phyloP scores from a whole-genome alignment of 1,140 invertebrate genomes.

The Gerris buenoi region DNA sequence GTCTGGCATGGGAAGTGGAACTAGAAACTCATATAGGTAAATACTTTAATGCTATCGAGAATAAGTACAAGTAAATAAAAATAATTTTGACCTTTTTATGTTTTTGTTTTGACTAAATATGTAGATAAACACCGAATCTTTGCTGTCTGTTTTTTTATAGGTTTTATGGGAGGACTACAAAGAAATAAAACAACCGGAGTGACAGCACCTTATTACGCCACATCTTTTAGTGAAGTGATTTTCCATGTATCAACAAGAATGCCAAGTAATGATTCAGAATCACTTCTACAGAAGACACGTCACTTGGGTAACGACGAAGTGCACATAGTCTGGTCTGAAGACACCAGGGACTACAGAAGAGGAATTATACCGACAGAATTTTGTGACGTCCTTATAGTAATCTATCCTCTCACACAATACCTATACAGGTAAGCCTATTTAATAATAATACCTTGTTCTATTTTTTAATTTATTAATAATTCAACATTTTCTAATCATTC shows the following conservation, averaged over 20 bases:
- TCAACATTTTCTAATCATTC: too few relatives aligned
- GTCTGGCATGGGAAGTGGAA: slow-evolving; percentile 91
- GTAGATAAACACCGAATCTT: too few relatives aligned
- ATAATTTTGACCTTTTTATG: too few relatives aligned
- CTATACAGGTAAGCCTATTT: slow-evolving; percentile 62
- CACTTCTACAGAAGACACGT: slow-evolving; percentile 62
- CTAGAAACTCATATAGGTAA: slow-evolving; percentile 73
- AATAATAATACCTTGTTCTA: too few relatives aligned
- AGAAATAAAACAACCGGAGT: slow-evolving; percentile 78
- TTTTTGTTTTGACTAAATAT: too few relatives aligned
- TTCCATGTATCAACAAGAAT: slow-evolving; percentile 98
- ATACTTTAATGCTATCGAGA: too few relatives aligned
- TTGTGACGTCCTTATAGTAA: slow-evolving; percentile 93
- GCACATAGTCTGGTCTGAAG: slow-evolving; percentile 98
- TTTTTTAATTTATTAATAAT: too few relatives aligned
- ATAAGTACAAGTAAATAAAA: too few relatives aligned
- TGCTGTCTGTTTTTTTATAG: not conserved
- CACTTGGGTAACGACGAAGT: slow-evolving; percentile 33
- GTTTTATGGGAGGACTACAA: slow-evolving; percentile 89
- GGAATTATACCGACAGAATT: slow-evolving; percentile 98
- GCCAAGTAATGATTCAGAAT: slow-evolving; percentile 66
- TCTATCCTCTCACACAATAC: slow-evolving; percentile 78
- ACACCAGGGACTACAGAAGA: slow-evolving; percentile 82
- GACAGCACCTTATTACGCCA: slow-evolving; percentile 92
- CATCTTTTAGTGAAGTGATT: slow-evolving; percentile 63